Percentiles rank a stretch among this genome's conserved stretches.
phyloP scores from a whole-genome alignment of 2,797 vertebrate species.

The Strix occidentalis region DNA sequence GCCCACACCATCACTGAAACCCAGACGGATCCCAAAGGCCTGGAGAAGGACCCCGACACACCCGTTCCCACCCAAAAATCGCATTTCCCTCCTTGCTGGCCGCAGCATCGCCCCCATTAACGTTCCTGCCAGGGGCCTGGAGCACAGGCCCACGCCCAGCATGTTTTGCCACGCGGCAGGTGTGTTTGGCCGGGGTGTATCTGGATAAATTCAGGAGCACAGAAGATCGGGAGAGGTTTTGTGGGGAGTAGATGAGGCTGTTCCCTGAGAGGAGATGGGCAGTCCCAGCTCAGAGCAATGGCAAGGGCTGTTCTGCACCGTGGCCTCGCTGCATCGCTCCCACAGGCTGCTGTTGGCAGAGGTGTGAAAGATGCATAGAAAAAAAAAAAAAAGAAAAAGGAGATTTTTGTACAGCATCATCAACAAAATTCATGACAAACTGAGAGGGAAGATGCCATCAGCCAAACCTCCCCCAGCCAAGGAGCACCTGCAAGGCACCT shows the following conservation, averaged over 20 bases:
- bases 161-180: rapidly evolving
- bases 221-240: neutral
- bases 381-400: neutral
- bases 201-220: neutral
- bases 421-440: neutral
- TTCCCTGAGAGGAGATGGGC: rapidly evolving
- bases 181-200: too few relatives aligned
- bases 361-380: neutral
- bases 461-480: rapidly evolving
- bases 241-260: neutral
- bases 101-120: neutral
- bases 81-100: neutral
- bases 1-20: neutral
- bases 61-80: neutral
- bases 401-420: neutral
- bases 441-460: neutral
- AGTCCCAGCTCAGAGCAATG: neutral
- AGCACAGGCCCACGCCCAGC: neutral
- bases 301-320: neutral
- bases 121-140: neutral
- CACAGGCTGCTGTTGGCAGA: neutral
- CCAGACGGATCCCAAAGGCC: neutral
- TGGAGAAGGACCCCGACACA: neutral
- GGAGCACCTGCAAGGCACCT: neutral
- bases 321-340: neutral